Evolutionary conservation across 2,113 vertebrate genomes (phyloP).

Genomic region (Nettapus auritus): DNA sequence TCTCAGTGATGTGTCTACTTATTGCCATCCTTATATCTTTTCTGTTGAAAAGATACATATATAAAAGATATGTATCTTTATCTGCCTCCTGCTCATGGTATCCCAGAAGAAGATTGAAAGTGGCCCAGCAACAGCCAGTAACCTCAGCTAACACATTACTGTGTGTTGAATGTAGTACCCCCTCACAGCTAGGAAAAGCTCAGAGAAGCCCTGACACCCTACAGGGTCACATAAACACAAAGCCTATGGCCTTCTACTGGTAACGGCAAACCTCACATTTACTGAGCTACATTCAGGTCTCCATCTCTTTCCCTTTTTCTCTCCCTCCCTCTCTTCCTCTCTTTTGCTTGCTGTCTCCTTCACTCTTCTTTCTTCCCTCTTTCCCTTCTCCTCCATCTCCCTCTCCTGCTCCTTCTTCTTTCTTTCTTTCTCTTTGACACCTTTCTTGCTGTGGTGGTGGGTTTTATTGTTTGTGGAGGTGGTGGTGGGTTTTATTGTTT

Average conservation of each 20-base stretch:
- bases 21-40: background rate
- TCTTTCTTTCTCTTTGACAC: too few relatives aligned
- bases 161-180: background rate
- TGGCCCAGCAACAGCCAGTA: background rate
- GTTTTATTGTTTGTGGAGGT: too few relatives aligned
- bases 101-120: background rate
- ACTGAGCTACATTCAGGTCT: background rate
- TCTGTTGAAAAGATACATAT: too few relatives aligned
- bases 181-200: background rate
- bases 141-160: background rate
- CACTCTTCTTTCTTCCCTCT: background rate
- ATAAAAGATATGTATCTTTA: too few relatives aligned
- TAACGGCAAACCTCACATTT: background rate
- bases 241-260: background rate
- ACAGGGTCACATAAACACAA: background rate
- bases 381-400: too few relatives aligned
- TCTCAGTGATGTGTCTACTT: background rate
- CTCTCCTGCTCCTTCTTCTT: too few relatives aligned
- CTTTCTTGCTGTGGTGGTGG: too few relatives aligned
- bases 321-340: too few relatives aligned
- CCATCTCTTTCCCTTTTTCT: background rate
- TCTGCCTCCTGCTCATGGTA: background rate
- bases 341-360: background rate
- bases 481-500: too few relatives aligned
- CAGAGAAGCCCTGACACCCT: background rate